phyloP scores from a whole-genome alignment of 2,113 vertebrate genomes.

The Sardina pilchardus region DNA sequence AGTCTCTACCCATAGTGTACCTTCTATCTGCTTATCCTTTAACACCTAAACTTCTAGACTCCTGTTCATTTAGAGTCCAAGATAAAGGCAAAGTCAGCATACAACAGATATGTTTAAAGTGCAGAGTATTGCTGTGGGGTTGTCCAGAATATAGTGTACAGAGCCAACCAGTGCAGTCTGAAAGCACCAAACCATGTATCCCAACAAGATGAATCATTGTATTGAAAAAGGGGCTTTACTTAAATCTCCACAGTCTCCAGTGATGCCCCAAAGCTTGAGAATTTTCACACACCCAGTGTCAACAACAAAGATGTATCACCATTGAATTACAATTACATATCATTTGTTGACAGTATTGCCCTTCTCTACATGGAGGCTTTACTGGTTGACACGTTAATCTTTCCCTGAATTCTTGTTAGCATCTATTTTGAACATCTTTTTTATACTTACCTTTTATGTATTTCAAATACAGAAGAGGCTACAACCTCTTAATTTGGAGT shows the following conservation, averaged over 20 bases:
- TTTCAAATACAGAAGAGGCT: background rate
- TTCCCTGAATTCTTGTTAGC: background rate
- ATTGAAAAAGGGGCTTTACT: background rate
- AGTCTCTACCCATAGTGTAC: too few species aligned
- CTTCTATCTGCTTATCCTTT: too few species aligned
- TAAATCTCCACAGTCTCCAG: too few species aligned
- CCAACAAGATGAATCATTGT: background rate
- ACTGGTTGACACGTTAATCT: background rate
- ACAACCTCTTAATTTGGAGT: too few species aligned
- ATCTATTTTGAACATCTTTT: background rate
- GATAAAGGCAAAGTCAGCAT: background rate
- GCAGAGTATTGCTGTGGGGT: background rate
- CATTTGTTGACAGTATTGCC: background rate
- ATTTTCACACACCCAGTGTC: background rate
- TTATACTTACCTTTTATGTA: background rate
- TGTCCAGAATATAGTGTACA: background rate
- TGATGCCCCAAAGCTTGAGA: background rate
- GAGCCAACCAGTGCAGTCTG: background rate
- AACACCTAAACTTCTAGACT: too few species aligned
- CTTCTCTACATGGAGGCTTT: background rate
- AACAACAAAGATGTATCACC: background rate
- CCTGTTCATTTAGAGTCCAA: background rate
- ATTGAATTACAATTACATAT: too few species aligned
- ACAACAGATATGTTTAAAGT: background rate
- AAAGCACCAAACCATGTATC: background rate